Evolutionary conservation across 2,888 invertebrate species (phyloP), one percentile per base, ranked within the genome.

Genomic region (Cryptophagus acutangulus): DNA sequence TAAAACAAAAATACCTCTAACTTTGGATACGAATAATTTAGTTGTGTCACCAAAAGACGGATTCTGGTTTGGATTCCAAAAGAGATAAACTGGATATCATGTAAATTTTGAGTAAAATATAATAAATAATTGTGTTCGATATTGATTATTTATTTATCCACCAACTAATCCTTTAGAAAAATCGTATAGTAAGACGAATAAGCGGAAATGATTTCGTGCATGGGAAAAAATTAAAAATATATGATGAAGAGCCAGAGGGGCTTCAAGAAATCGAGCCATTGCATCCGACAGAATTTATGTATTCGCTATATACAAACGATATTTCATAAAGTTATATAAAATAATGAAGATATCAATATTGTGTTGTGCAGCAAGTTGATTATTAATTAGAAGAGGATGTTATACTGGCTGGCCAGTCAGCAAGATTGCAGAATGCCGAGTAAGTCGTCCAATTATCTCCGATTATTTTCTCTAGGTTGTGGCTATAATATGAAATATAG

Each of bases 401-500:
- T 49, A 28, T 40, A 37, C 26, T 29, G 37, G 40, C 41, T 41
- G 45, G 41, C 40, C 38, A 45, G 42, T 45, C 48, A 46, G 46
- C 49, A 49, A 48, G 48, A 46, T 42, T 46, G 46, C 40, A 51
- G 49, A 51, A 49, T 45, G 50, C 45, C 49, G 53, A 54, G 58
- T 55, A 58, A 59, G 55, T 59, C 57, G 52, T 62, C 64, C 66
- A 65, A 65, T 66, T 65, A 66, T 62, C 62, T 60, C 55, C 58
- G 60, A 65, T 63, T 64, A 65, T 66, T 63, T 65, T 63, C 63
- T 56, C 58, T 55, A 59, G 55, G 60, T 58, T 55, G 45, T 47
- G 51, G 51, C 43, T 38, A 30, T 43, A 48, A 41, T 52, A 59
- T 65, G 62, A 65, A 61, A 62, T 65, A 65, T 62, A 48, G 62